phyloP scores from a whole-genome alignment of 2,888 invertebrate genomes.

The Carpatolechia fugitivella region DNA sequence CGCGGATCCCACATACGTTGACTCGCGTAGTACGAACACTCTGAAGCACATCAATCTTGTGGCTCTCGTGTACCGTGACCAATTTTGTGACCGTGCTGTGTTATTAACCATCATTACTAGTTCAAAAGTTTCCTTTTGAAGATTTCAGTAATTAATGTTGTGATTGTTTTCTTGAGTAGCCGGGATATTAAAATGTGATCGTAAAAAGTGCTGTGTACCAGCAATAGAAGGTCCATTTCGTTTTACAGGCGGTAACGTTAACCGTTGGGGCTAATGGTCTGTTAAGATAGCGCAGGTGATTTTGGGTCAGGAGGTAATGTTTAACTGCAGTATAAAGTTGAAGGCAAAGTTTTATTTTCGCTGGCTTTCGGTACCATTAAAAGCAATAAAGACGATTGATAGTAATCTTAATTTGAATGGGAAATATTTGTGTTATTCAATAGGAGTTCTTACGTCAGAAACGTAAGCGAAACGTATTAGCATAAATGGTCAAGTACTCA shows the following conservation, averaged over 20 bases:
- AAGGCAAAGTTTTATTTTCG: neutral
- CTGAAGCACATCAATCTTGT: constrained; percentile 3
- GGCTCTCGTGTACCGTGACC: constrained; percentile 28
- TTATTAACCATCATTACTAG: constrained; percentile 18
- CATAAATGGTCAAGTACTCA: too few species aligned
- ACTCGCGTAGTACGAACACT: neutral
- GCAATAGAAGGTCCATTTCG: constrained; percentile 46
- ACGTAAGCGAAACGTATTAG: neutral
- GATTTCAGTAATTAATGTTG: constrained; percentile 14
- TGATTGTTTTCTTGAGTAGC: constrained; percentile 18
- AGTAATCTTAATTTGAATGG: neutral
- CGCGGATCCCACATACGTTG: constrained; percentile 28
- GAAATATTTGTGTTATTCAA: neutral
- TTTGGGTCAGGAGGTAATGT: constrained; percentile 24
- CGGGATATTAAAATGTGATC: constrained; percentile 28
- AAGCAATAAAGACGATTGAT: neutral
- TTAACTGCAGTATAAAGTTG: constrained; percentile 7
- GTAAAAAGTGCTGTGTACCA: constrained; percentile 42
- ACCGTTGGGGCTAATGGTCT: constrained; percentile 60
- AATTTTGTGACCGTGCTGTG: constrained; percentile 51
- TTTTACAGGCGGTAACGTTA: constrained; percentile 53
- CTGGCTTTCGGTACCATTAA: neutral
- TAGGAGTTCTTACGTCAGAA: neutral
- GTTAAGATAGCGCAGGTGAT: constrained; percentile 61
- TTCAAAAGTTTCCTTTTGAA: constrained; percentile 13